Conservation (phyloP, 1,140 invertebrate species). For the Rhyacophila brunnea region DNA sequence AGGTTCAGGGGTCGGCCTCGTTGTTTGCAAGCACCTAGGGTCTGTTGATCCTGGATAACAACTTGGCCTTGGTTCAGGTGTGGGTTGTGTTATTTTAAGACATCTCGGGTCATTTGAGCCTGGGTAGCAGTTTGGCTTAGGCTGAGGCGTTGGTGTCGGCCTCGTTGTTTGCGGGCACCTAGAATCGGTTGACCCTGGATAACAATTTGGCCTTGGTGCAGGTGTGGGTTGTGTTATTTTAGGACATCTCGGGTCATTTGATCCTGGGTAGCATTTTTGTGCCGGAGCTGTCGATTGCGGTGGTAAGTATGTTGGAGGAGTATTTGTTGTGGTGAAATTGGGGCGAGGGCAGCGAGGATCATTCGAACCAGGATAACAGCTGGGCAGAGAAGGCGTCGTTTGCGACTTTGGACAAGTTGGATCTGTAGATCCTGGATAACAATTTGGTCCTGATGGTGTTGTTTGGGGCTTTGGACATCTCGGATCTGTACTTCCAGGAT, state of each 20-base stretch:
- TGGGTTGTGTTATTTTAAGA: constrained; percentile 40
- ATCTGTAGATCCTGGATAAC: constrained; percentile 55
- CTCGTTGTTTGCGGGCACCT: constrained; percentile 37
- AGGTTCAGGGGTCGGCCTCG: constrained; percentile 27
- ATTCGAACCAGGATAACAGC: constrained; percentile 38
- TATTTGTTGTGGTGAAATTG: constrained; percentile 38
- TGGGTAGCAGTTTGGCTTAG: constrained; percentile 30
- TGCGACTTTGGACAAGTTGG: too few relatives aligned
- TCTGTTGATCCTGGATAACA: constrained; percentile 39
- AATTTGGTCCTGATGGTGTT: constrained; percentile 43
- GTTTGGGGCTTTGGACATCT: constrained; percentile 36
- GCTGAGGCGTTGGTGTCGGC: constrained; percentile 27
- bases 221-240: constrained; percentile 25
- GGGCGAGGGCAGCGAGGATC: constrained; percentile 43
- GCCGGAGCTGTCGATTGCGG: constrained; percentile 34
- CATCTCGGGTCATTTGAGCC: constrained; percentile 44
- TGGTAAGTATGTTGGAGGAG: constrained; percentile 41
- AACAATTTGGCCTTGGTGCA: constrained; percentile 34
- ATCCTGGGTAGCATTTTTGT: constrained; percentile 41
- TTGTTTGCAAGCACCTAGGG: constrained; percentile 28
- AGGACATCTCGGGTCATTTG: constrained; percentile 42
- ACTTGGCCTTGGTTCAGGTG: constrained; percentile 31
- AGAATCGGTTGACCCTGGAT: constrained; percentile 41
- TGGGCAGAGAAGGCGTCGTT: constrained; percentile 40
- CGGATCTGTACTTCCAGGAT: constrained; percentile 41